Conservation (phyloP, 2,888 invertebrate genomes). For the Conomelus anceps region DNA sequence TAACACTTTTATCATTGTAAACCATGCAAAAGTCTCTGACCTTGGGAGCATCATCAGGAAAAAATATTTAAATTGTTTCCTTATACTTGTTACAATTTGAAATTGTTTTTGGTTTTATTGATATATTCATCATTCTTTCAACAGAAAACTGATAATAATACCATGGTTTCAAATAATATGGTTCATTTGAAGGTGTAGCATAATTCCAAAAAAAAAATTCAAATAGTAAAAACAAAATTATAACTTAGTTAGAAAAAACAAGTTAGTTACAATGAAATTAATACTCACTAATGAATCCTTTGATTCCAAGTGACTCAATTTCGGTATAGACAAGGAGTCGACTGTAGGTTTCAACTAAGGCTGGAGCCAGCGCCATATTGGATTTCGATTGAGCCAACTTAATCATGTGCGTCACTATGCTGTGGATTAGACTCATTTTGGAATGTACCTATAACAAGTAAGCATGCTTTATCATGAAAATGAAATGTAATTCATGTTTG, state of each 20-base stretch:
- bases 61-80: too few relatives aligned
- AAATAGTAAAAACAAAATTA: slow-evolving; percentile 6
- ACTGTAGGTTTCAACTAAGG: slow-evolving; percentile 91
- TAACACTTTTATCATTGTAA: too few relatives aligned
- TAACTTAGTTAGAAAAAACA: too few relatives aligned
- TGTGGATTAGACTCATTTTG: slow-evolving; percentile 86
- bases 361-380: slow-evolving; percentile 78
- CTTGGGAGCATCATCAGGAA: too few relatives aligned
- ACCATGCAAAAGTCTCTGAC: too few relatives aligned
- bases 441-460: slow-evolving; percentile 54
- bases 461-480: too few relatives aligned
- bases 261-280: not conserved
- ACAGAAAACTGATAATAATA: too few relatives aligned
- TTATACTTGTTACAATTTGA: too few relatives aligned
- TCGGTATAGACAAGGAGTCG: slow-evolving; percentile 89
- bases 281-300: slow-evolving; percentile 82
- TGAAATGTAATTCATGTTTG: not conserved
- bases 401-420: slow-evolving; percentile 81
- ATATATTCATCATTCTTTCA: too few relatives aligned
- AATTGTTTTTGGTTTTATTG: too few relatives aligned
- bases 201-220: not conserved
- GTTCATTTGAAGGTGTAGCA: too few relatives aligned
- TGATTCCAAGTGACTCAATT: slow-evolving; percentile 93
- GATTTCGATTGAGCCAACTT: slow-evolving; percentile 83
- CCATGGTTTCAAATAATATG: too few relatives aligned